Conservation (phyloP, 2,888 invertebrate species). For the Caenorhabditis zanzibari region DNA sequence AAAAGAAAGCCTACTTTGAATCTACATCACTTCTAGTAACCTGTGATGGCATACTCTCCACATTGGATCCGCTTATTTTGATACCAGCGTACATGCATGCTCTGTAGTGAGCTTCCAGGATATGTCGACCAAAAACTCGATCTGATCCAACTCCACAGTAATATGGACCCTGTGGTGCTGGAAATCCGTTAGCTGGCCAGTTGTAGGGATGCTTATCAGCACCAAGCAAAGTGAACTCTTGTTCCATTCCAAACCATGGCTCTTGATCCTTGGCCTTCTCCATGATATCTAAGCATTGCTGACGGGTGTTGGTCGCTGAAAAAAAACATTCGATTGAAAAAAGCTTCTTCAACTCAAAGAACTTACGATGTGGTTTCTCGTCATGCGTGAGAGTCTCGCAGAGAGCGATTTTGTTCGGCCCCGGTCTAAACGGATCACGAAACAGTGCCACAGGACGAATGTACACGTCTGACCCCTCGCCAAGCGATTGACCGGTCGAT, state of each 20-base stretch:
- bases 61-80: constrained; percentile 94
- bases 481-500: constrained; percentile 84
- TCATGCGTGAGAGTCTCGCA: constrained; percentile 77
- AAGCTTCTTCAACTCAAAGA: not conserved
- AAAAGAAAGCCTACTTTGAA: not conserved
- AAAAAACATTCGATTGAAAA: constrained; percentile 3
- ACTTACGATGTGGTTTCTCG: constrained; percentile 75
- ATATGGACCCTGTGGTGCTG: constrained; percentile 87
- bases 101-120: constrained; percentile 95
- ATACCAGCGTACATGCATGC: constrained; percentile 95
- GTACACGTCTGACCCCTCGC: constrained; percentile 88
- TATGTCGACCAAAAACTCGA: constrained; percentile 94
- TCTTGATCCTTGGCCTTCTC: constrained; percentile 82
- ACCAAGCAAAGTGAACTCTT: constrained; percentile 86
- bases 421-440: constrained; percentile 89
- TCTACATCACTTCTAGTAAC: constrained; percentile 22
- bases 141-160: constrained; percentile 98
- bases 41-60: constrained; percentile 91
- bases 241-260: constrained; percentile 85
- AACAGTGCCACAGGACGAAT: constrained; percentile 91
- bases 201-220: constrained; percentile 79
- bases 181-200: constrained; percentile 78
- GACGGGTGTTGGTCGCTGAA: constrained; percentile 84
- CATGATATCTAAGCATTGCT: constrained; percentile 84
- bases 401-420: constrained; percentile 77